phyloP scores from a whole-genome alignment of 2,113 vertebrate genomes.

The Glareola pratincola region DNA sequence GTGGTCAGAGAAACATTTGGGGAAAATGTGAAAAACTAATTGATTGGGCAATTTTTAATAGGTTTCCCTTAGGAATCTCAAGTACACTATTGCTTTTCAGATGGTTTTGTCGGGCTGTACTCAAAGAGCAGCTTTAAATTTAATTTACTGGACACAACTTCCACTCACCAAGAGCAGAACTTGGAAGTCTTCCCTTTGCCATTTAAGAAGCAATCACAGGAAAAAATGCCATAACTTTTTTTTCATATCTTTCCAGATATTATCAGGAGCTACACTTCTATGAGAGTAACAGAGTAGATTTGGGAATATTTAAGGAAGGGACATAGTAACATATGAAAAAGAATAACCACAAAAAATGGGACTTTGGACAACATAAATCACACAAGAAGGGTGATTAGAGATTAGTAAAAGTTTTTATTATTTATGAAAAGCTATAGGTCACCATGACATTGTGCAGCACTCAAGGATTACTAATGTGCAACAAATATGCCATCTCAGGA shows the following conservation, averaged over 20 bases:
- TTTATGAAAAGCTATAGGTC: background rate
- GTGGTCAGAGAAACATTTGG: background rate
- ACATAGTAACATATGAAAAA: background rate
- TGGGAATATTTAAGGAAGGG: background rate
- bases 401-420: background rate
- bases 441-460: background rate
- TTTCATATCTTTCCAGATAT: background rate
- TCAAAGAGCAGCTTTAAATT: background rate
- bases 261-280: background rate
- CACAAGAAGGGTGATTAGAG: background rate
- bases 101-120: background rate
- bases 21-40: background rate
- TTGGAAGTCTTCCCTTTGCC: background rate
- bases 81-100: background rate
- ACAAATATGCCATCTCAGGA: background rate
- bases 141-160: background rate
- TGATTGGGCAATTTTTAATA: background rate
- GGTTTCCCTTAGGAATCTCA: background rate
- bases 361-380: background rate
- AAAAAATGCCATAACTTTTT: background rate
- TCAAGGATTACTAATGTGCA: background rate
- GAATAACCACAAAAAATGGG: accelerated
- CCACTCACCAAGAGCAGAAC: background rate
- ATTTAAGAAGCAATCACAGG: background rate
- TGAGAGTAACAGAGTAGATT: background rate